phyloP scores from a whole-genome alignment of 2,797 vertebrate species.

The Peromyscus eremicus region DNA sequence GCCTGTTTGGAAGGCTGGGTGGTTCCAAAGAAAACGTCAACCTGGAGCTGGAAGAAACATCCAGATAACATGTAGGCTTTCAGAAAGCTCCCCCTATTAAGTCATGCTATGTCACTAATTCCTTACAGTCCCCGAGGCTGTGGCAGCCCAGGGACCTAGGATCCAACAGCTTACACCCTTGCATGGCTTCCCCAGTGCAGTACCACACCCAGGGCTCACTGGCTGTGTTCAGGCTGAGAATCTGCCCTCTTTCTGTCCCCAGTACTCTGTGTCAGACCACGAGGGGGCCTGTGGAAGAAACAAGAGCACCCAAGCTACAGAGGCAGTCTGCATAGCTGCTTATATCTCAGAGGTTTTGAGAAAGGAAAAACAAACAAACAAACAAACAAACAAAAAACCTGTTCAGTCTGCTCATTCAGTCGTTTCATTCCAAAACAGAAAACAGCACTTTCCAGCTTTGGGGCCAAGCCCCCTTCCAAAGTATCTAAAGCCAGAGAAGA shows the following conservation, averaged over 20 bases:
- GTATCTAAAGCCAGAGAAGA: not conserved
- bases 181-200: accelerated
- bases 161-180: not conserved
- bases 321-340: not conserved
- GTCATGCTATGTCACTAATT: not conserved
- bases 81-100: not conserved
- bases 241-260: not conserved
- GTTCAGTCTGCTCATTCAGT: not conserved
- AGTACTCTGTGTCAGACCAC: not conserved
- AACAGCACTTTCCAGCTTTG: not conserved
- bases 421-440: constrained; percentile 19
- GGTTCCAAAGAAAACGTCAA: not conserved
- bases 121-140: not conserved
- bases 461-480: not conserved
- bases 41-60: not conserved
- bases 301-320: not conserved
- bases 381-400: not conserved
- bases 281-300: not conserved
- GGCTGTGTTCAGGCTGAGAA: not conserved
- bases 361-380: not conserved
- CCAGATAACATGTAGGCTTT: not conserved
- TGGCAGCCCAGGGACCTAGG: not conserved
- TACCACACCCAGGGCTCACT: not conserved
- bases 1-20: not conserved
- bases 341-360: not conserved